Conservation (phyloP, 2,797 vertebrate species). For the Dendrocincla tyrannina region DNA sequence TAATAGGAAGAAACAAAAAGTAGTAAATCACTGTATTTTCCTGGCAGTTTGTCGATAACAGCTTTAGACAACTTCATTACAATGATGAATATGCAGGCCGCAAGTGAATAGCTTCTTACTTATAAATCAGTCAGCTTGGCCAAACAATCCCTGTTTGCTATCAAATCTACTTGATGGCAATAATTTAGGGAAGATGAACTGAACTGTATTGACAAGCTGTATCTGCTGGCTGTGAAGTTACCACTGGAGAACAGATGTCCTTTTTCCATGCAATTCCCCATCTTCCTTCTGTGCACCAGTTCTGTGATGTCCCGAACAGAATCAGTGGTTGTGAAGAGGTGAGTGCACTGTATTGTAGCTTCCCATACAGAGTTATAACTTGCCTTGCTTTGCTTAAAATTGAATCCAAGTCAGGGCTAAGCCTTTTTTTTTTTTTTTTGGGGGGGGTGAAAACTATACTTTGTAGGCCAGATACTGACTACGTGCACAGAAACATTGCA, state of each 20-base stretch:
- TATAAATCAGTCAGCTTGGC: neutral
- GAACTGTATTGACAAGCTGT: neutral
- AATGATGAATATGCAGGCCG: neutral
- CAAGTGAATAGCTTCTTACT: neutral
- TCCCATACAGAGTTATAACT: neutral
- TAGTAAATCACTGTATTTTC: neutral
- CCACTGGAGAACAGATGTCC: neutral
- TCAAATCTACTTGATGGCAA: neutral
- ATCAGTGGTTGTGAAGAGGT: neutral
- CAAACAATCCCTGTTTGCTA: neutral
- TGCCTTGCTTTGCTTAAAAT: neutral
- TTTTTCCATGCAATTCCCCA: neutral
- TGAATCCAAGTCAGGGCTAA: neutral
- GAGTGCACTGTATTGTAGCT: neutral
- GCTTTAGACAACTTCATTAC: slow-evolving; percentile 25
- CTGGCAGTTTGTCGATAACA: slow-evolving; percentile 14
- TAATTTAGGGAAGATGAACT: neutral
- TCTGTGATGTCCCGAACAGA: neutral
- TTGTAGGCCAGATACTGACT: neutral
- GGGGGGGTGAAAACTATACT: neutral
- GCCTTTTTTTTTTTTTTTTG: neutral
- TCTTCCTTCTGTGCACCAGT: neutral
- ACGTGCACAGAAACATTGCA: neutral
- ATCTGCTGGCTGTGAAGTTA: neutral
- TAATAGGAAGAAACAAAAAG: neutral